These are phyloP conservation scores for Chymomyza caudatula DNA, from an alignment of 2,888 invertebrate genomes.

Conservation along the genomic window DNA sequence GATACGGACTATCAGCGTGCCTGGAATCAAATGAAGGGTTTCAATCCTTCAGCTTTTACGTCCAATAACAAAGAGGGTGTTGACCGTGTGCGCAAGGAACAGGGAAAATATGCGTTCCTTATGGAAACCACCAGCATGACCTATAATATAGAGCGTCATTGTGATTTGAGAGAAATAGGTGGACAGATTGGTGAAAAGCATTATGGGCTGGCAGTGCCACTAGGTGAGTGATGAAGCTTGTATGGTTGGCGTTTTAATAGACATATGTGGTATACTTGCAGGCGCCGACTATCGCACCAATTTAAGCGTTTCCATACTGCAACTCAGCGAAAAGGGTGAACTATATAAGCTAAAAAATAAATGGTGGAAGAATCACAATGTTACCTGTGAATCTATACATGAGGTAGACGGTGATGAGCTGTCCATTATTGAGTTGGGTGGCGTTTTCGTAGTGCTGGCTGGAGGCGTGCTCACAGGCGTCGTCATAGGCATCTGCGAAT, in stretches of 20 bases:
- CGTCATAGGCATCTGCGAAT: conserved; percentile 89
- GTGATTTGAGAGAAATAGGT: conserved; percentile 89
- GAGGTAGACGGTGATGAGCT: conserved; percentile 75
- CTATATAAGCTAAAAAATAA: conserved; percentile 89
- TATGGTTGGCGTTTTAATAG: not conserved
- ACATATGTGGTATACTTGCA: conserved; percentile 73
- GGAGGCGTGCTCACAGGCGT: conserved; percentile 85
- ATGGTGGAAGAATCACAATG: conserved; percentile 91
- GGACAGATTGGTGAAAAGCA: conserved; percentile 92
- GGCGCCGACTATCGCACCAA: conserved; percentile 87
- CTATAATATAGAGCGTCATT: conserved; percentile 89
- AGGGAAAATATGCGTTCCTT: conserved; percentile 92
- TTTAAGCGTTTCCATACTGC: conserved; percentile 92
- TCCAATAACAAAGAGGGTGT: conserved; percentile 89
- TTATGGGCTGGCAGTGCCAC: conserved; percentile 94
- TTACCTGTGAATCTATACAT: conserved; percentile 66
- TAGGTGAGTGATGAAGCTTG: conserved; percentile 81
- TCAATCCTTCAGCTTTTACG: conserved; percentile 89
- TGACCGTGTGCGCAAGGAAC: conserved; percentile 85
- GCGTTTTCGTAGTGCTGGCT: conserved; percentile 91
- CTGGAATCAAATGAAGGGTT: conserved; percentile 92
- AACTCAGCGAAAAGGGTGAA: conserved; percentile 92
- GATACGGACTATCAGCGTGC: conserved; percentile 91
- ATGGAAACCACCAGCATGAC: conserved; percentile 98
- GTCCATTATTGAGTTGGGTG: conserved; percentile 86